These are phyloP conservation scores for Brachirus orientalis DNA, from an alignment of 2,113 vertebrate species.

Conservation along the genomic window DNA sequence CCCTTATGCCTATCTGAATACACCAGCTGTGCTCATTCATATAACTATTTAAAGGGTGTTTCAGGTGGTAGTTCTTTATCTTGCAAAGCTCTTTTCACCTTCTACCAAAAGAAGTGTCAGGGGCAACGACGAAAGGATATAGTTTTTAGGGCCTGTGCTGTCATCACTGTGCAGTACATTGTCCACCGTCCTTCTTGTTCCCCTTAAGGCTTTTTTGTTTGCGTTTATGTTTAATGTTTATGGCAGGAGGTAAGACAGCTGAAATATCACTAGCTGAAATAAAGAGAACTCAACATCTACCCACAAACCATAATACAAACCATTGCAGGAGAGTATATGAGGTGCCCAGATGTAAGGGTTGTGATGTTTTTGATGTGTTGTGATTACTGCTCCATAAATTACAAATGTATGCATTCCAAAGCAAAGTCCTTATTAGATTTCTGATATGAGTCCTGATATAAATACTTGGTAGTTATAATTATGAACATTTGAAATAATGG, in stretches of 20 bases:
- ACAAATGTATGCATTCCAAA: no score
- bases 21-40: neutral
- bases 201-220: conserved; percentile 24
- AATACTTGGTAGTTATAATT: no score
- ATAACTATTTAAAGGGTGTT: neutral
- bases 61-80: neutral
- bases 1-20: neutral
- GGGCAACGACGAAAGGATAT: neutral
- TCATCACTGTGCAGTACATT: conserved; percentile 2
- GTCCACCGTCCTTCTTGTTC: conserved; percentile 13
- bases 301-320: conserved; percentile 36
- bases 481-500: no score
- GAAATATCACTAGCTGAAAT: conserved; percentile 27
- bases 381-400: no score
- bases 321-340: conserved; percentile 33
- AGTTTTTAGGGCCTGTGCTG: neutral
- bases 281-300: conserved; percentile 23
- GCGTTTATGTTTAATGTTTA: conserved; percentile 19
- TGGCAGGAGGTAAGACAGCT: conserved; percentile 22
- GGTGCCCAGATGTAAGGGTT: conserved; percentile 37
- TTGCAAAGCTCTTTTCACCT: neutral
- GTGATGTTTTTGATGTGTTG: no score
- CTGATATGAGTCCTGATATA: no score
- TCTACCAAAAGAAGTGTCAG: neutral
- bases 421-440: no score